Percentiles rank a stretch among this genome's conserved stretches.
Evolutionary conservation across 1,140 invertebrate species (phyloP).

Genomic region (Drosophila trapezifrons): DNA sequence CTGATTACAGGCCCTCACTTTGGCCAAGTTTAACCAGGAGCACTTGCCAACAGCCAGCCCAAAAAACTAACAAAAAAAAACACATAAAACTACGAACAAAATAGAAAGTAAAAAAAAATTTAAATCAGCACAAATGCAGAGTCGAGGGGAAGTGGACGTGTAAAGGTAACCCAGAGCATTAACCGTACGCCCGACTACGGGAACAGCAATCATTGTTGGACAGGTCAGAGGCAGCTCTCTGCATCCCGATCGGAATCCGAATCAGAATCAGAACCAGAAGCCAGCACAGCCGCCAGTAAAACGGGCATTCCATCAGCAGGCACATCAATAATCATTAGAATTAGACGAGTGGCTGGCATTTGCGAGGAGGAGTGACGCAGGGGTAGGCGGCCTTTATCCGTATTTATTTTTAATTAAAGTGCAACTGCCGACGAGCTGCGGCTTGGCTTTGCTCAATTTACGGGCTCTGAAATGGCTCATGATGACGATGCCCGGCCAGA

Average conservation of each 20-base stretch:
- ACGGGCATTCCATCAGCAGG: constrained; percentile 27
- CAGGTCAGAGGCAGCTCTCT: constrained; percentile 21
- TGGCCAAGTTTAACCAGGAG: constrained; percentile 21
- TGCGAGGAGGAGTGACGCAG: background rate
- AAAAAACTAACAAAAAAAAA: constrained; percentile 5
- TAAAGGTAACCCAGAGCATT: constrained; percentile 12
- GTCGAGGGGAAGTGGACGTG: background rate
- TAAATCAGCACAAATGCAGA: constrained; percentile 19
- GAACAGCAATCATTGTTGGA: constrained; percentile 27
- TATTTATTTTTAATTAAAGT: constrained; percentile 75
- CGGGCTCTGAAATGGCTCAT: constrained; percentile 29
- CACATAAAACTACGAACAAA: constrained; percentile 1
- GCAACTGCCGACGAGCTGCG: constrained; percentile 63
- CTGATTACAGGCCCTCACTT: constrained; percentile 41
- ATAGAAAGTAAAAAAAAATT: constrained; percentile 14
- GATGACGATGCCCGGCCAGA: constrained; percentile 14
- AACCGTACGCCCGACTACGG: constrained; percentile 1
- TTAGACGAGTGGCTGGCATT: constrained; percentile 47
- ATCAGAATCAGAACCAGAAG: constrained; percentile 9
- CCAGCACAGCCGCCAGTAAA: constrained; percentile 18
- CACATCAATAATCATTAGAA: constrained; percentile 63
- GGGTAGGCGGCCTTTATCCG: constrained; percentile 22
- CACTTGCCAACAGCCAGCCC: constrained; percentile 9
- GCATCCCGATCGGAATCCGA: constrained; percentile 3
- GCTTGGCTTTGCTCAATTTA: constrained; percentile 74